Conservation (phyloP, 2,113 vertebrate genomes). For the Romanogobio albipinnatus region DNA sequence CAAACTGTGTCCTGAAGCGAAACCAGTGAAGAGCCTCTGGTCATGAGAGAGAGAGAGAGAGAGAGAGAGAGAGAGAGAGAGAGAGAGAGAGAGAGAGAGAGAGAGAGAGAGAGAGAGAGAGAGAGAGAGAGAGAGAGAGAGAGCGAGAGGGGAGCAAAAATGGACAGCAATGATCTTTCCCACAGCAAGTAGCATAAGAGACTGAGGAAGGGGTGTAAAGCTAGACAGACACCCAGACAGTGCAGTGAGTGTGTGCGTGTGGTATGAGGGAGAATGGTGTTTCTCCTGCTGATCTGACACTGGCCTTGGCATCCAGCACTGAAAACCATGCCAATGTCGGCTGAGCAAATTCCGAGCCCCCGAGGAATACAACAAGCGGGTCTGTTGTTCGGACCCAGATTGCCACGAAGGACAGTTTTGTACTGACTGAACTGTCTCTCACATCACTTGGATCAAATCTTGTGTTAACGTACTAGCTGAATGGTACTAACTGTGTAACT, state of each 20-base stretch:
- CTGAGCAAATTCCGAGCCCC: slow-evolving; percentile 60
- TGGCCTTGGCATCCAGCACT: slow-evolving; percentile 57
- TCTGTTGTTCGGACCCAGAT: slow-evolving; percentile 58
- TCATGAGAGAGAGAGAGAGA: slow-evolving; percentile 16
- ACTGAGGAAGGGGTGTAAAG: slow-evolving; percentile 41
- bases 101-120: background rate
- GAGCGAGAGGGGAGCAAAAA: background rate
- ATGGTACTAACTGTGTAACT: background rate
- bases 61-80: background rate
- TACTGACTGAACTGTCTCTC: slow-evolving; percentile 36
- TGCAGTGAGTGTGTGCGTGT: slow-evolving; percentile 44
- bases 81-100: slow-evolving; percentile 19
- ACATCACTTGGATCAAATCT: slow-evolving; percentile 5
- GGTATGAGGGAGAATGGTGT: slow-evolving; percentile 47
- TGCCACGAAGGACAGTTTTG: slow-evolving; percentile 42
- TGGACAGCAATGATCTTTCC: slow-evolving; percentile 42
- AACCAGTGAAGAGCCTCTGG: background rate
- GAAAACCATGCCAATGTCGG: slow-evolving; percentile 60
- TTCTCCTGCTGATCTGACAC: slow-evolving; percentile 58
- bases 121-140: slow-evolving; percentile 11
- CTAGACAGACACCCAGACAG: slow-evolving; percentile 57
- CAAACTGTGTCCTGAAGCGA: background rate
- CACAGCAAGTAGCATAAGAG: slow-evolving; percentile 48
- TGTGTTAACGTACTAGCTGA: background rate
- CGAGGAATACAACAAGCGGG: slow-evolving; percentile 56